Evolutionary conservation across 2,888 invertebrate species (phyloP), one percentile per base, ranked within the genome.

Genomic region (Agrilus biguttatus): DNA sequence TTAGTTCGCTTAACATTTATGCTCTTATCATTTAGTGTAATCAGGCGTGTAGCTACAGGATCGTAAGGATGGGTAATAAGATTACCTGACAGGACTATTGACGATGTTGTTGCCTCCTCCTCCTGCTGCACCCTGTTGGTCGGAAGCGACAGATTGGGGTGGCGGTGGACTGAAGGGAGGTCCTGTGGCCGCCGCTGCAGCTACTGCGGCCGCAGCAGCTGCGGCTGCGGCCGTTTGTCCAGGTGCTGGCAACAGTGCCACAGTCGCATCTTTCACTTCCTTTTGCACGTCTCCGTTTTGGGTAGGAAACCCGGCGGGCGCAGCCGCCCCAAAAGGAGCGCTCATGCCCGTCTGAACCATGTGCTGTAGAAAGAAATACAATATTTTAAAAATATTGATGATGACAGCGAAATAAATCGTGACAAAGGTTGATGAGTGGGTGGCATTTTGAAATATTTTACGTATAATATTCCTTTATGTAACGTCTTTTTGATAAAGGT

Each of bases 281-380:
- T 57, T 52, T 49, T 62, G 65, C 38, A 66, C 67, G 50, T 71
- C 73, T 54, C 68, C 69, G 51, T 68, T 68, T 52, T 68, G 69
- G 40, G 60, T 54, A 46, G 61, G 62, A 56, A 66, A 68, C 46
- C 74, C 75, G 57, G 75, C 73, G 55, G 75, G 74, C 58, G 75
- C 73, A 65, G 76, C 77, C 66, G 75, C 74, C 55, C 75, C 74
- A 67, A 78, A 81, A 69, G 79, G 80, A 71, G 72, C 72, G 69
- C 79, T 77, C 79, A 86, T 84, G 65, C 87, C 87, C 73, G 87
- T 83, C 74, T 89, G 88, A 73, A 90, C 89, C 87, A 89, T 87
- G 77, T 89, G 89, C 89, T 89, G 80, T 33, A 80, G 82, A 53
- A 60, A 58, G 57, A 58, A 55, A 68, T 67, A 67, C 67, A 68